Base-by-base conservation (phyloP, 2,888 invertebrate genomes). In the Mythimna albipuncta region DNA sequence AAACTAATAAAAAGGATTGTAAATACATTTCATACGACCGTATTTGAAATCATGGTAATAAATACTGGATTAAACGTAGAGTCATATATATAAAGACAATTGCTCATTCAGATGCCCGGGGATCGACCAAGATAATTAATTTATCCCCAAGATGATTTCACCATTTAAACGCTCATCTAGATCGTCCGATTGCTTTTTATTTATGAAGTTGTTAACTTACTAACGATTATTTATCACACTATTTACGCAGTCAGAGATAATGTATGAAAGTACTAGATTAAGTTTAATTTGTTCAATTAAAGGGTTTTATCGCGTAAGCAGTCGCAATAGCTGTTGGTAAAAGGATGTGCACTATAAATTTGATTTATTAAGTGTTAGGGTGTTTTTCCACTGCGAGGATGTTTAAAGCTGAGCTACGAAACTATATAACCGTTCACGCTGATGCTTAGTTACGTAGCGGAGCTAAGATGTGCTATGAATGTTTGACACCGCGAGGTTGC, bases 31-130 rank as follows among this genome's bases (percentile, higher is more conserved):
- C 64, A 79, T 72, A 64, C 69, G 64, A 76, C 59, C 64, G 68
- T 54, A 75, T 81, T 83, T 63, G 72, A 76, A 74, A 76, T 65
- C 72, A 63, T 63, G 50, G 61, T 69, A 41, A 81, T 81, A 77
- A 75, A 85, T 84, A 83, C 52, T 41, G 54, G 55, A 61, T 64
- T 65, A 84, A 84, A 72, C 41, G 66, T 62, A 72, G 63, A 58
- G 58, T 69, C 57, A 75, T 77, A 84, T 73, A 82, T 78, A 85
- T 78, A 71, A 74, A 84, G 69, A 82, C 82, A 82, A 82, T 84
- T 77, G 82, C 69, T 82, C 82, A 84, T 82, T 84, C 82, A 82
- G 67, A 81, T 82, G 82, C 82, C 85, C 47, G n/a, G 65, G 69
- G 72, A 81, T 75, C 75, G 59, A 52, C 70, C 79, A 68, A 47